Conservation (phyloP, 2,797 vertebrate genomes). For the Setipinna tenuifilis region DNA sequence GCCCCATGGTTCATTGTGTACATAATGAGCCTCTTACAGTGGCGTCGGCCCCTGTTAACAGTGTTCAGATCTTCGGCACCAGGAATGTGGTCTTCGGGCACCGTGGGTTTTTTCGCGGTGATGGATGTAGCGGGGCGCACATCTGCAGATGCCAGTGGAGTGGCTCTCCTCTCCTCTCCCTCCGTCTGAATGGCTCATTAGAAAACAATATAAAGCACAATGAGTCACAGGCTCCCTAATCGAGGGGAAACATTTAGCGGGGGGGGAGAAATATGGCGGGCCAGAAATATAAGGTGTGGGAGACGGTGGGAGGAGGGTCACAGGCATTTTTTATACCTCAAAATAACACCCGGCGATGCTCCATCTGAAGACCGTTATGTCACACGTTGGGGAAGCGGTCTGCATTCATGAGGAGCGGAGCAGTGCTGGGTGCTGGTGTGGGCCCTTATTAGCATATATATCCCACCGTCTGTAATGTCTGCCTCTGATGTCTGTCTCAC, state of each 20-base stretch:
- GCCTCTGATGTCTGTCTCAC: neutral
- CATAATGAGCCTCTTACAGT: constrained; percentile 55
- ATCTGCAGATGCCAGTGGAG: constrained; percentile 39
- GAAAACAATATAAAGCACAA: constrained; percentile 33
- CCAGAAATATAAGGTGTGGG: neutral
- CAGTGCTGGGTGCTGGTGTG: neutral
- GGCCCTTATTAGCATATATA: neutral
- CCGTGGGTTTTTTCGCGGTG: constrained; percentile 27
- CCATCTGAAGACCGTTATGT: neutral
- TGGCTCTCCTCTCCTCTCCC: constrained; percentile 1
- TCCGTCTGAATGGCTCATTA: constrained; percentile 41
- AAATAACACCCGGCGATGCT: neutral
- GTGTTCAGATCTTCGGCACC: constrained; percentile 36
- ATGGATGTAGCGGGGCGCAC: constrained; percentile 31
- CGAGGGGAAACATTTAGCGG: constrained; percentile 7
- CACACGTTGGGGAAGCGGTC: neutral
- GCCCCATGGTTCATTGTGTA: constrained; percentile 53
- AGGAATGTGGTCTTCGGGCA: constrained; percentile 33
- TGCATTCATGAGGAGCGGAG: neutral
- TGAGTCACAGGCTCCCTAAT: constrained; percentile 27
- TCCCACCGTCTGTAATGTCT: neutral
- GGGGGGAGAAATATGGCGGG: neutral
- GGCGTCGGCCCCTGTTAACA: constrained; percentile 50
- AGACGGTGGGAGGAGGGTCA: neutral
- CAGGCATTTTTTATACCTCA: neutral